A percentile compares a stretch with the other conserved stretches of the same genome.
These are phyloP conservation scores for Ispidina lecontei DNA, from an alignment of 2,797 vertebrate species.

Conservation along the genomic window DNA sequence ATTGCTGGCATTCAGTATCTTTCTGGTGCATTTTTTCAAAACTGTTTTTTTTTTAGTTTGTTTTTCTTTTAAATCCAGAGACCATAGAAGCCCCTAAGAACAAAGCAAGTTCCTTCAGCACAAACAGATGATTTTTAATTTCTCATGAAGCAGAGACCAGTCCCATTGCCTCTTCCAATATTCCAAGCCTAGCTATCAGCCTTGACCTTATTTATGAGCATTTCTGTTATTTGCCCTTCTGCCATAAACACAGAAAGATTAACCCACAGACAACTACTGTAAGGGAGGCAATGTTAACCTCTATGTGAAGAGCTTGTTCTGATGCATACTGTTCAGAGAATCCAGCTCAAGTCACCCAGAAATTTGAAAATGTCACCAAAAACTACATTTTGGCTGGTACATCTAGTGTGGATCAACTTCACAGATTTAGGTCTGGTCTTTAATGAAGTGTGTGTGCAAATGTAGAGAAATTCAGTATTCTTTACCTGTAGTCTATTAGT, in stretches of 20 bases:
- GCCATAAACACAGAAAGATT: neutral
- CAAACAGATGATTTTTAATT: neutral
- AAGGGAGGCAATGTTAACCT: neutral
- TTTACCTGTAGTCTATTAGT: neutral
- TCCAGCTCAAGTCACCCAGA: neutral
- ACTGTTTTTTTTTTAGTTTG: neutral
- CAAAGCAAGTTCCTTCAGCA: neutral
- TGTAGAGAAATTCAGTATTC: neutral
- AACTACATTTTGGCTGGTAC: neutral
- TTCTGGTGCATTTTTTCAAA: neutral
- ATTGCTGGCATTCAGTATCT: neutral
- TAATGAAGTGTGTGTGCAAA: accelerated
- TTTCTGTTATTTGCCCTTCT: slow-evolving; percentile 8
- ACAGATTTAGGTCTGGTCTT: neutral
- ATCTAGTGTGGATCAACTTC: neutral
- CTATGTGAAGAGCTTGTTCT: neutral
- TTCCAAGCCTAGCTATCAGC: neutral
- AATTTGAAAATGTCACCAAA: neutral
- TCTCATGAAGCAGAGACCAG: neutral
- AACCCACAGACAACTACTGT: neutral
- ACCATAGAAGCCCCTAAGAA: neutral
- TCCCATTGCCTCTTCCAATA: neutral
- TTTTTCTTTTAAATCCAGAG: neutral
- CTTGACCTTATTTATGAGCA: neutral
- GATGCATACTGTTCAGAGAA: neutral